Evolutionary conservation across 2,113 vertebrate genomes (phyloP), one percentile per base, ranked within the genome.

Genomic region (Nerophis lumbriciformis): DNA sequence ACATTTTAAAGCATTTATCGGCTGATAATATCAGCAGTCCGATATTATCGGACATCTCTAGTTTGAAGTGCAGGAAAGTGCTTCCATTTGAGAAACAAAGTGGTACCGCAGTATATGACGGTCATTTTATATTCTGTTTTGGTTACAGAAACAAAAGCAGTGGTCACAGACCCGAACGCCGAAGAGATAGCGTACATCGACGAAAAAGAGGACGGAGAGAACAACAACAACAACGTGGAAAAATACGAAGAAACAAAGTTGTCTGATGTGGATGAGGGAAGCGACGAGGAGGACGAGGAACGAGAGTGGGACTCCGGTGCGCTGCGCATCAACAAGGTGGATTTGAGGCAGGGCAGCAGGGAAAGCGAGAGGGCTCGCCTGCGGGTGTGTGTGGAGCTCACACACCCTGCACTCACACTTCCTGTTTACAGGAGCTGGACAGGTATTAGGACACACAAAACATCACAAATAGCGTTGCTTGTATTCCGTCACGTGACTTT

Each of bases 391-490:
- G 83, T 90, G 65, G 89, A 91, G 67, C 76, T 92, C 66, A 82
- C 68, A 37, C 90, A 92, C 76, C 84, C 90, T 5, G 82, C 88
- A 13, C 81, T 92, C 50, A 56, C 62, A 44, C 67, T 90, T 68
- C 88, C 89, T 52, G 83, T 82, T 21, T 87, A 90, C 59, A 68
- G 83, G 15, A 88, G 76, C 9, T 92, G 90, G 90, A 90, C 80
- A 76, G 90, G 89, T 90, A 42, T 65, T 16, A 21, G 4, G 5
- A 14, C 28, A 12, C 28, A 51, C 42, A 12, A 45, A 45, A 11
- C 42, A 45, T 45, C 10, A 45, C 10, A 45, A 45, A 11, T 45
- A 28, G 28, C 28, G 28, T 4, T 4, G 28, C 2, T 28, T 28
- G 28, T 28, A 28, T 28, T 28, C 28, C 28, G 28, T 28, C 28